Evolutionary conservation across 2,888 invertebrate genomes (phyloP), one percentile per base, ranked within the genome.

Genomic region (Chesias legatella): DNA sequence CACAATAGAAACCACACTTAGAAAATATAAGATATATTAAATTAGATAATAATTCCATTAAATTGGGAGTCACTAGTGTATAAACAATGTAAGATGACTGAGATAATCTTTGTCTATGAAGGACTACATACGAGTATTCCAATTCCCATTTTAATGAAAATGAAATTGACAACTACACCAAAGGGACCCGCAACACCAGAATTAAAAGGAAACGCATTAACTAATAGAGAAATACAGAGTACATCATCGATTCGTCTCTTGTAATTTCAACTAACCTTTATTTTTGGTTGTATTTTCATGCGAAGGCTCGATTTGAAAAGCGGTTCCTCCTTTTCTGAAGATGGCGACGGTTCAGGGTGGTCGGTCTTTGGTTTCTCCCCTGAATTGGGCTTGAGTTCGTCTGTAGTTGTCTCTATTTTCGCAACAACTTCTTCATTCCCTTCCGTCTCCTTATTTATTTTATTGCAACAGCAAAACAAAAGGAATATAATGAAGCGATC

Each of bases 231-330:
- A 59, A 74, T 62, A 72, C 53, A 76, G 58, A 56, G 35, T 43
- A 33, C 34, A 53, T 63, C 48, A 55, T 53, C 56, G 50, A 51
- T 61, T 56, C 43, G 39, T 57, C 53, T 51, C 57, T 60, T 56
- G 44, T 53, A 47, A 43, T 64, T 53, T 56, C 53, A 73, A 85
- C 88, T 88, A 64, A 88, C 88, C 88, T 88, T 88, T 45, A 72
- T 66, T 61, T 79, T 83, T 6, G 70, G 64, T 58, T 73, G 79
- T 36, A 62, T 55, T 68, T 78, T 82, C 53, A 84, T 57, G 42
- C 80, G 81, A 17, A 88, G 85, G 53, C 82, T 88, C 53, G 88
- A 88, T 66, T 86, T 85, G 85, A 72, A 85, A 39, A 88, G 73
- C 27, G 88, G 88, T 59, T 85, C 88, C 58, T 88, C 88, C 55